A percentile compares a stretch with the other conserved stretches of the same genome.
Conservation (phyloP, 2,113 vertebrate genomes). For the Sinocyclocheilus rhinocerous region DNA sequence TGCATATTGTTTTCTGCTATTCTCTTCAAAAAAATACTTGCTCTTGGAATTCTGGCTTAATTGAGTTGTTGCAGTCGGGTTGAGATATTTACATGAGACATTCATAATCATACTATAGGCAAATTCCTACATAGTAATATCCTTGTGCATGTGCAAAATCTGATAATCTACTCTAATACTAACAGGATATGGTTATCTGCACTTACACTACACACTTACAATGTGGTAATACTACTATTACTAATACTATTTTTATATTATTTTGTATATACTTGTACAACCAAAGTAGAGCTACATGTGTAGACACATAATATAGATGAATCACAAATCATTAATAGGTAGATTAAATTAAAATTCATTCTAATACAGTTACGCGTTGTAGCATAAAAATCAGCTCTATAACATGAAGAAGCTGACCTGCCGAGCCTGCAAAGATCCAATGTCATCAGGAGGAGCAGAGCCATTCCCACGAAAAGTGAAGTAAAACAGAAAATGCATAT, state of each 20-base stretch:
- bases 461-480: constrained; percentile 54
- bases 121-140: not conserved
- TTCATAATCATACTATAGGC: not conserved
- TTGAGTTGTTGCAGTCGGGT: not conserved
- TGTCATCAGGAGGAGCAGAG: constrained; percentile 63
- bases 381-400: not conserved
- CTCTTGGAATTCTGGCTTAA: not conserved
- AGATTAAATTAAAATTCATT: not conserved
- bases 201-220: not conserved
- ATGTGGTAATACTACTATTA: not conserved
- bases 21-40: not conserved
- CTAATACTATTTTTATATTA: too few relatives aligned
- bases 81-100: not conserved
- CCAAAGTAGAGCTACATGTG: not conserved
- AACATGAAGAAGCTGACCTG: constrained; percentile 71
- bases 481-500: constrained; percentile 61
- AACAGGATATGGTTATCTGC: not conserved
- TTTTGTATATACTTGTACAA: too few relatives aligned
- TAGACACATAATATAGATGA: not conserved
- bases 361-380: not conserved
- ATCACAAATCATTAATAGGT: not conserved
- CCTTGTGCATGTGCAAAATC: constrained; percentile 7
- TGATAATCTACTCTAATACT: not conserved
- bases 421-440: constrained; percentile 66
- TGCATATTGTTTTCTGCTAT: not conserved